These are phyloP conservation scores for Drosophila mayri DNA, from an alignment of 1,140 invertebrate species.

Conservation along the genomic window DNA sequence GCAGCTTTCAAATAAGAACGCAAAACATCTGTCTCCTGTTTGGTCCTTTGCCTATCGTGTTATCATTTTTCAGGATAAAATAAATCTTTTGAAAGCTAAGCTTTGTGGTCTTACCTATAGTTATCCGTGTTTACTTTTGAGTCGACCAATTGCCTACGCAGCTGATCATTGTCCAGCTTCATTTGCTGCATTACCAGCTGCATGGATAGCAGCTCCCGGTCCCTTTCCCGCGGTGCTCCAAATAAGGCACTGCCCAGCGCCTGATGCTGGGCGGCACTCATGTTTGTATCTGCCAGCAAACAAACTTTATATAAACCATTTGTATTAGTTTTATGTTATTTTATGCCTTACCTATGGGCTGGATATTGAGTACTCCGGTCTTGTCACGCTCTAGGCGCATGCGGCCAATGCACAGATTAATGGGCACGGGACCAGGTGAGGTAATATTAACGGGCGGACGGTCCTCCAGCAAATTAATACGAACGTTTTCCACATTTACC, in stretches of 20 bases:
- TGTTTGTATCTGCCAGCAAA: slow-evolving; percentile 57
- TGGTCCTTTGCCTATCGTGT: slow-evolving; percentile 85
- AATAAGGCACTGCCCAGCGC: slow-evolving; percentile 53
- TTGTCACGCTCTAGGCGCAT: slow-evolving; percentile 89
- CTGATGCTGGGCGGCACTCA: slow-evolving; percentile 56
- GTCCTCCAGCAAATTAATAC: slow-evolving; percentile 91
- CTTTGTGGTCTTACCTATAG: slow-evolving; percentile 85
- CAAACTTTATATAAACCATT: neutral
- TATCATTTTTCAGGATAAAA: neutral
- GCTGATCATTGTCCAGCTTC: slow-evolving; percentile 88
- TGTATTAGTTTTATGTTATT: neutral
- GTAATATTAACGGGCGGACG: slow-evolving; percentile 92
- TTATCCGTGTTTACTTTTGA: slow-evolving; percentile 88
- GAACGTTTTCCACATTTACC: slow-evolving; percentile 89
- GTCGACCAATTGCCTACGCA: slow-evolving; percentile 87
- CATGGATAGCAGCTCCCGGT: slow-evolving; percentile 85
- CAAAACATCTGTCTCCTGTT: slow-evolving; percentile 88
- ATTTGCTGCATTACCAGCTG: slow-evolving; percentile 86
- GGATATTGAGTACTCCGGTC: slow-evolving; percentile 90
- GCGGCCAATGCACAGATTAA: slow-evolving; percentile 90
- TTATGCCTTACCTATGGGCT: slow-evolving; percentile 85
- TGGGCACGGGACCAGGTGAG: slow-evolving; percentile 92
- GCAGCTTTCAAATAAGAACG: slow-evolving; percentile 88
- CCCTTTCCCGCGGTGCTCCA: slow-evolving; percentile 77
- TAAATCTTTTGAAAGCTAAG: neutral